Evolutionary conservation across 92 coral and sea anemone species (phyloP).

Genomic region (Umimayanthus kanabou): DNA sequence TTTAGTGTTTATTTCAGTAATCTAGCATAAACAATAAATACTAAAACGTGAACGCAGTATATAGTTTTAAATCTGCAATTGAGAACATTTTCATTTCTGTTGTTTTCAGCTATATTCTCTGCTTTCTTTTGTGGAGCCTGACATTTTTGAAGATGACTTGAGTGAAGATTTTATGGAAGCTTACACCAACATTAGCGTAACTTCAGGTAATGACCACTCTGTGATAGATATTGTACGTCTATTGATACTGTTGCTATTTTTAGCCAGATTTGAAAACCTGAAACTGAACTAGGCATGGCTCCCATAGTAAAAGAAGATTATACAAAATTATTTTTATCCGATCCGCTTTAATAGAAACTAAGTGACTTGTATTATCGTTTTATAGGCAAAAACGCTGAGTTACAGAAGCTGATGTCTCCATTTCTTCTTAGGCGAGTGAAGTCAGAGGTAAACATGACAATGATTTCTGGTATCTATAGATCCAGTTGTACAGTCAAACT

Average conservation of each 20-base stretch:
- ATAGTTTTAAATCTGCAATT: background rate
- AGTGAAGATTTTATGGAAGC: conserved; percentile 71
- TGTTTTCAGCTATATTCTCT: conserved; percentile 75
- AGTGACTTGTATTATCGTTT: background rate
- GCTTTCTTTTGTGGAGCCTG: conserved; percentile 82
- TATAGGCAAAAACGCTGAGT: conserved; percentile 59
- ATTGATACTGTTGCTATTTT: too few relatives aligned
- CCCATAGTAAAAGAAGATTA: too few relatives aligned
- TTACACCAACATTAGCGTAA: conserved; percentile 49
- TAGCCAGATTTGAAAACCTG: too few relatives aligned
- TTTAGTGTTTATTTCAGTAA: background rate
- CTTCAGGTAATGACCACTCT: conserved; percentile 49
- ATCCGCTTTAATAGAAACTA: too few relatives aligned
- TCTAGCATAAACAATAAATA: background rate
- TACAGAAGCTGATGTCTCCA: conserved; percentile 78
- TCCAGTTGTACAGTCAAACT: too few relatives aligned
- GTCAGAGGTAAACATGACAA: conserved; percentile 63
- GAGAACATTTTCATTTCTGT: background rate
- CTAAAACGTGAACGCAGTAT: background rate
- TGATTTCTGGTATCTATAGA: background rate
- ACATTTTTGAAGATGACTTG: conserved; percentile 60
- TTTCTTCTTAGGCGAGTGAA: conserved; percentile 86
- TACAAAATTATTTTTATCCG: too few relatives aligned
- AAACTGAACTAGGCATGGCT: too few relatives aligned
- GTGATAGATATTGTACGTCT: too few relatives aligned